These are phyloP conservation scores for Sebastes diaconus DNA, from an alignment of 2,797 vertebrate genomes.

Conservation along the genomic window DNA sequence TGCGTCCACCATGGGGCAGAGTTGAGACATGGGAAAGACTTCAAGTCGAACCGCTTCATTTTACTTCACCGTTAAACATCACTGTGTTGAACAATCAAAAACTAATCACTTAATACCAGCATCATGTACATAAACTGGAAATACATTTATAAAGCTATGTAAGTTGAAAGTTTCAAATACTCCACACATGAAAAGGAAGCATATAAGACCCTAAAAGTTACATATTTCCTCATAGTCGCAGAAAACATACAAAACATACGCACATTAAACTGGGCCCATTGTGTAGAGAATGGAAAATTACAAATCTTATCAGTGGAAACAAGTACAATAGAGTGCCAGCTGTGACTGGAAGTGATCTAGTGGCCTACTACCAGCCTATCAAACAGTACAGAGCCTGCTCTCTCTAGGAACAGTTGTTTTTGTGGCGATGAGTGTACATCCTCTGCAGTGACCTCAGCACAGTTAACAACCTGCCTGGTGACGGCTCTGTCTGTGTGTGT, in stretches of 20 bases:
- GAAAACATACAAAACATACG: not conserved
- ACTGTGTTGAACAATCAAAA: not conserved
- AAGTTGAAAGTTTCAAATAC: not conserved
- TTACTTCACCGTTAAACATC: not conserved
- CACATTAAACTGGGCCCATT: not conserved
- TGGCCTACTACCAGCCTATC: not conserved
- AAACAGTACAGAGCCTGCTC: conserved; percentile 24
- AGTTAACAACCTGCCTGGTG: conserved; percentile 37
- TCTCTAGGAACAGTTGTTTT: conserved; percentile 12
- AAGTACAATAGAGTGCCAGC: conserved; percentile 22
- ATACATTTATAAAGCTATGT: not conserved
- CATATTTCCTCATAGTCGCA: not conserved
- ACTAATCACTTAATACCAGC: not conserved
- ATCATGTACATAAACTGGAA: not conserved
- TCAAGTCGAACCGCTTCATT: not conserved
- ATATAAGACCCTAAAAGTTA: not conserved
- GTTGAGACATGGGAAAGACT: conserved; percentile 41
- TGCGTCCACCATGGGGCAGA: conserved; percentile 69
- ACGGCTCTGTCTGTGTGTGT: conserved; percentile 34
- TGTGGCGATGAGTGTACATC: not conserved
- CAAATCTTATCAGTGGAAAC: conserved; percentile 43
- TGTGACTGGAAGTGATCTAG: conserved; percentile 44
- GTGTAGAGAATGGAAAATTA: conserved; percentile 45
- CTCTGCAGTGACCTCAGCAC: conserved; percentile 52
- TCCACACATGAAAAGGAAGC: not conserved